A percentile compares a stretch with the other conserved stretches of the same genome.
Evolutionary conservation across 2,888 invertebrate genomes (phyloP).

Genomic region (Panopea generosa): DNA sequence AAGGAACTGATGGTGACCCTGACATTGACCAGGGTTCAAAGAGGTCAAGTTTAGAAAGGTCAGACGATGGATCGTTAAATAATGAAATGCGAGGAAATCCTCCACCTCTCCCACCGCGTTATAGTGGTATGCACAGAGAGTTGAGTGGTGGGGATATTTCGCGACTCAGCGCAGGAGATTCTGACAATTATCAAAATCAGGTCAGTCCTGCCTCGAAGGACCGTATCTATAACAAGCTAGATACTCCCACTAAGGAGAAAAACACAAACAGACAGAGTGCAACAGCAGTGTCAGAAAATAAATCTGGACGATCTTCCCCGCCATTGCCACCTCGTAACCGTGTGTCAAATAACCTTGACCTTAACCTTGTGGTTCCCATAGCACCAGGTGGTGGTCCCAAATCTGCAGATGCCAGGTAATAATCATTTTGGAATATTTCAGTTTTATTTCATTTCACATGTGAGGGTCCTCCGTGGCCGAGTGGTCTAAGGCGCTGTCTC

Average conservation of each 20-base stretch:
- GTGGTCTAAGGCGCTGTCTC: too few species aligned
- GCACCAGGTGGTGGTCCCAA: slow-evolving; percentile 53
- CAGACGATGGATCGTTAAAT: slow-evolving; percentile 26
- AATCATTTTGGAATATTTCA: too few species aligned
- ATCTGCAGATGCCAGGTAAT: too few species aligned
- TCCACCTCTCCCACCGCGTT: slow-evolving; percentile 71
- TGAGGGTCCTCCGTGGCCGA: too few species aligned
- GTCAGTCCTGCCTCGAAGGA: too few species aligned
- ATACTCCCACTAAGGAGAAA: slow-evolving; percentile 7
- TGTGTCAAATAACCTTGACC: slow-evolving; percentile 65
- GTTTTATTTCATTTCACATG: too few species aligned
- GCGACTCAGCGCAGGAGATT: slow-evolving; percentile 13
- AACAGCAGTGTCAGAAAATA: background rate
- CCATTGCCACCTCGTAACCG: slow-evolving; percentile 77
- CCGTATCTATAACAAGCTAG: too few species aligned
- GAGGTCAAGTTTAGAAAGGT: slow-evolving; percentile 24
- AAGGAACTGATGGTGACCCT: slow-evolving; percentile 67
- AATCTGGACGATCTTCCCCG: slow-evolving; percentile 43
- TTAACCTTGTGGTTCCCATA: slow-evolving; percentile 74
- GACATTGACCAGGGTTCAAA: slow-evolving; percentile 39
- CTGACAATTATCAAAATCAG: background rate
- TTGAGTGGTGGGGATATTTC: slow-evolving; percentile 39
- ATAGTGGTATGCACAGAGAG: slow-evolving; percentile 56
- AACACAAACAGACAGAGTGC: slow-evolving; percentile 18
- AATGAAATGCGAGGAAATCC: slow-evolving; percentile 42